Evolutionary conservation across 2,888 invertebrate species (phyloP).

Genomic region (Apamea monoglypha): DNA sequence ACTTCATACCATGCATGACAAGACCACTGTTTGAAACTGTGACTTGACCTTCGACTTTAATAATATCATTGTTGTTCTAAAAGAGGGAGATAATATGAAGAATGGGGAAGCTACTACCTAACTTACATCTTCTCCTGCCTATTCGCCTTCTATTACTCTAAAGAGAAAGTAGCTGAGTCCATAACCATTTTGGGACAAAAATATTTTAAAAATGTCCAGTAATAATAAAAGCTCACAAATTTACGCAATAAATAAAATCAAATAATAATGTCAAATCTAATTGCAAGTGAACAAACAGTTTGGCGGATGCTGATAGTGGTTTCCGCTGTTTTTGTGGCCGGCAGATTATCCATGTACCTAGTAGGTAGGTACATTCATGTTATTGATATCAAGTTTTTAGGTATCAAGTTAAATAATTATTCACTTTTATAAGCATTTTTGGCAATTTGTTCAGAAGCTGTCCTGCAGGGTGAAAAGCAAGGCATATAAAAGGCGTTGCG

Average conservation of each 20-base stretch:
- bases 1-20: not conserved
- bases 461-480: too few species aligned
- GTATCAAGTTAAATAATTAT: conserved; percentile 1
- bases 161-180: not conserved
- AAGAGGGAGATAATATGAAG: not conserved
- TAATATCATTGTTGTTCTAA: not conserved
- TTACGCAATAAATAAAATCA: conserved; percentile 9
- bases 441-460: not conserved
- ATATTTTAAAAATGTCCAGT: not conserved
- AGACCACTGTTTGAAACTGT: not conserved
- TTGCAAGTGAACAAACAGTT: conserved; percentile 41
- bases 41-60: not conserved
- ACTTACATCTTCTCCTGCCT: not conserved
- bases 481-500: too few species aligned
- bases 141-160: not conserved
- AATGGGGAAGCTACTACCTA: not conserved
- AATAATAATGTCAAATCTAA: conserved; percentile 27
- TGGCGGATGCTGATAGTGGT: conserved; percentile 72
- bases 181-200: not conserved
- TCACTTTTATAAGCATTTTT: not conserved
- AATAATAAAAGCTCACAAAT: not conserved
- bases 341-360: conserved; percentile 52
- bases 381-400: conserved; percentile 25
- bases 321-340: conserved; percentile 66
- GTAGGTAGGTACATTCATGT: conserved; percentile 24